Conservation (phyloP, 2,797 vertebrate species). For the Prunella strophiata region DNA sequence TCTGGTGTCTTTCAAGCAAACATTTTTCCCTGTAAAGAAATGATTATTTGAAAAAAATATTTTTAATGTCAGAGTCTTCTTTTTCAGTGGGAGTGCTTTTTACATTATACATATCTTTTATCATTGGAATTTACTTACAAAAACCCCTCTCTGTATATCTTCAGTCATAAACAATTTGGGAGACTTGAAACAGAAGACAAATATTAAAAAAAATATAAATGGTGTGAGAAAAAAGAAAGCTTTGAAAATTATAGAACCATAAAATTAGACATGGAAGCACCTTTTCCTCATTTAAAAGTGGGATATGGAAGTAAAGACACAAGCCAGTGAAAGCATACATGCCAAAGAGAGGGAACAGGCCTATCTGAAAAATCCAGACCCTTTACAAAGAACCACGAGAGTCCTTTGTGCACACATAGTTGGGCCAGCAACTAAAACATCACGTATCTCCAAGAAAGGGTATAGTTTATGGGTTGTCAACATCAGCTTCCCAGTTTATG, state of each 20-base stretch:
- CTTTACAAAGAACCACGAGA: neutral
- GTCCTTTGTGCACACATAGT: neutral
- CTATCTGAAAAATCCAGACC: neutral
- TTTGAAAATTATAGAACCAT: neutral
- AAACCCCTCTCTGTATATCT: neutral
- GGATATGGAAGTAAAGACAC: neutral
- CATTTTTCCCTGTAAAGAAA: neutral
- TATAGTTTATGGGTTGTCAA: neutral
- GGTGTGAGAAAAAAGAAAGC: neutral
- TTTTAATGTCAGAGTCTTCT: neutral
- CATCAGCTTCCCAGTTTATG: neutral
- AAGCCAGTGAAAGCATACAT: neutral
- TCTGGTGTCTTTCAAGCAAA: neutral
- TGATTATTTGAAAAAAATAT: rapidly evolving
- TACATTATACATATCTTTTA: neutral
- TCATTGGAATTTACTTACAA: neutral
- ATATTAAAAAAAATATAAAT: neutral
- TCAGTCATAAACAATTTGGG: neutral
- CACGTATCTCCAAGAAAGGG: neutral
- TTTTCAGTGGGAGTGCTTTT: neutral
- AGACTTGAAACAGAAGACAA: neutral
- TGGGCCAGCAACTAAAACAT: neutral
- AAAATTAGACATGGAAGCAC: neutral
- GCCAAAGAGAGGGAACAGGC: neutral
- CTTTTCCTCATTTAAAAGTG: neutral